Base-by-base conservation (phyloP, 2,888 invertebrate species). In the Acrocyrtus sp. region DNA sequence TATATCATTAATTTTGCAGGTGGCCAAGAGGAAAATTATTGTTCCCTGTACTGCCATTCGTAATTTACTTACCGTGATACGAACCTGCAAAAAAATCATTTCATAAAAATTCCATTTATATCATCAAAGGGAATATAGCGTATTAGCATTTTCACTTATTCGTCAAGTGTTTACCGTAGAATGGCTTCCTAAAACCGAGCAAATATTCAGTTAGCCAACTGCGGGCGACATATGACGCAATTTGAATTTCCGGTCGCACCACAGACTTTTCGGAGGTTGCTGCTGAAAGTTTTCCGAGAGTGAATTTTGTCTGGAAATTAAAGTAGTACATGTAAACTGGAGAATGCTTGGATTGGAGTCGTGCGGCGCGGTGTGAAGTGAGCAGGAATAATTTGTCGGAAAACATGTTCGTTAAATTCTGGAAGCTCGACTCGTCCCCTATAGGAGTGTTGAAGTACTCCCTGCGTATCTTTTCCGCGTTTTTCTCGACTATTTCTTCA, bases 351-450 rank as follows among this genome's bases (percentile, higher is more conserved):
- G 72, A 50, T 27, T 72, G 72, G 2, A 72, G 29, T 26, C 53
- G 1, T 0, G 63, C 72, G 21, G 72, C 65, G 22, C 48, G 51
- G 27, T 72, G 63, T 2, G 51, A 45, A 5, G 72, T 60, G 8
- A 66, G 43, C 43, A 66, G 66, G 45, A 66, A 63, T 17, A 66
- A 34, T 43, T 66, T 57, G 19, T 72, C 72, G 1, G 66, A 60
- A 61, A 72, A 66, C 72, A 72, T 72, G 56, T 72, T 66, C 10
- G 72, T 72, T 5, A 66, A n/a, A 41, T 72, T 72, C 24, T 72
- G 72, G 19, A 72, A 61, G 19, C 66, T 66, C 6, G 66, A 56
- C 1, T 48, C 29, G 19, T 48, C 48, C 4, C 66, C 66, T 15
- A 66, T 57, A 0, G 66, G 66, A 34, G 29, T 66, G 10, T 48